A percentile compares a stretch with the other conserved stretches of the same genome.
Evolutionary conservation across 2,113 vertebrate species (phyloP).

Genomic region (Litocranius walleri): DNA sequence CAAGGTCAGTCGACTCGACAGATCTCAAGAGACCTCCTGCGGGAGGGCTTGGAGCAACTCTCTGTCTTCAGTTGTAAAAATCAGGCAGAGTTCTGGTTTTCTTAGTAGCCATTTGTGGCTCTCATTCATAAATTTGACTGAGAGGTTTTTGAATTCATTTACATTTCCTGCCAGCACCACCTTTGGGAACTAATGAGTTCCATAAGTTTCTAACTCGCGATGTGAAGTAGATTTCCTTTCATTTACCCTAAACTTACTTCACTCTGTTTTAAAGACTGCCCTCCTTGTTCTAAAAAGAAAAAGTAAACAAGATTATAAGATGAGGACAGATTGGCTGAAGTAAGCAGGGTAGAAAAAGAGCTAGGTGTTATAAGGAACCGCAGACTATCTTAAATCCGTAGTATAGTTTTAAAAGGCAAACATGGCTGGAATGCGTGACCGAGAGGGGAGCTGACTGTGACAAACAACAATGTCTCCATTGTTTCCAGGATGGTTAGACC

Average conservation of each 20-base stretch:
- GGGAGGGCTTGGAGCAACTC: not conserved
- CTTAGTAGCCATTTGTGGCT: constrained; percentile 31
- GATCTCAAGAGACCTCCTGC: not conserved
- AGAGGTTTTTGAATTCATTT: constrained; percentile 53
- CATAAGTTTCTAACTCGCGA: constrained; percentile 45
- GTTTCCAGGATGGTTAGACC: not conserved
- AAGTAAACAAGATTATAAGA: constrained; percentile 35
- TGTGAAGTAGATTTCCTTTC: constrained; percentile 53
- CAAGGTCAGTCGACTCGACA: not conserved
- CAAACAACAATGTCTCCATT: constrained; percentile 38
- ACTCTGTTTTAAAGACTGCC: constrained; percentile 38
- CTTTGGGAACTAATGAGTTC: constrained; percentile 55
- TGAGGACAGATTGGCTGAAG: constrained; percentile 4
- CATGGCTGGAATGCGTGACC: not conserved
- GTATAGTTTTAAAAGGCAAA: constrained; percentile 34
- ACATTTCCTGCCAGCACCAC: constrained; percentile 61
- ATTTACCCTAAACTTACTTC: constrained; percentile 30
- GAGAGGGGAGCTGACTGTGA: not conserved
- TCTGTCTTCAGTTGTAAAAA: not conserved
- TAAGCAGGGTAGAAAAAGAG: constrained; percentile 27
- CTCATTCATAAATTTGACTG: constrained; percentile 68
- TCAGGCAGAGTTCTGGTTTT: not conserved
- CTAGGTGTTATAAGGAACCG: constrained; percentile 4
- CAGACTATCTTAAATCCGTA: constrained; percentile 24
- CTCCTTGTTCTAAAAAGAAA: constrained; percentile 49